Conservation (phyloP, 2,113 vertebrate genomes). For the Apteryx owenii region DNA sequence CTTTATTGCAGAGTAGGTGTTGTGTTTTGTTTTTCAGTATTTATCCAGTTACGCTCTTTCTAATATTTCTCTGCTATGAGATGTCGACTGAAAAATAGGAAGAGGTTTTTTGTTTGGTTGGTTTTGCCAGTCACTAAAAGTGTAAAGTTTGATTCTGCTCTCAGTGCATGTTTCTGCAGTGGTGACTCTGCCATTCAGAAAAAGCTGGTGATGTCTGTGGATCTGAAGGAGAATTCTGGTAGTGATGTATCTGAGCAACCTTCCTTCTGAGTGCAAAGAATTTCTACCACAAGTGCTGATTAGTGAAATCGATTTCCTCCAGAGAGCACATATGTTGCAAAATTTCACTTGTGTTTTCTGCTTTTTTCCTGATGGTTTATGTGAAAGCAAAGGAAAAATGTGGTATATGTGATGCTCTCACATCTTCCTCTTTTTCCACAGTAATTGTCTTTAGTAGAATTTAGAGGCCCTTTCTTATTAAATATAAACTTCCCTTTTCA, state of each 20-base stretch:
- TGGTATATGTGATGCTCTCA: neutral
- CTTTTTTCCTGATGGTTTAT: neutral
- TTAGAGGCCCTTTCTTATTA: neutral
- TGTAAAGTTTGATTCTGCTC: neutral
- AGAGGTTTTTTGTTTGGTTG: neutral
- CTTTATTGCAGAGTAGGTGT: neutral
- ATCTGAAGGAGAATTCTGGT: neutral
- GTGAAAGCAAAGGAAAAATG: slow-evolving; percentile 33
- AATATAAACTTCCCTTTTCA: slow-evolving; percentile 18
- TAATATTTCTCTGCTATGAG: neutral
- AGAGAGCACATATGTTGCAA: neutral
- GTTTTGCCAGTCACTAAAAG: neutral
- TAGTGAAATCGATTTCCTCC: slow-evolving; percentile 1
- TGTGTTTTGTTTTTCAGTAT: neutral
- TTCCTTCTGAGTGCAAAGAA: neutral
- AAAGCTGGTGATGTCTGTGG: neutral
- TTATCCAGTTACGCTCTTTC: neutral
- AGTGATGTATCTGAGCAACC: neutral
- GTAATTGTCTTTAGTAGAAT: slow-evolving; percentile 16
- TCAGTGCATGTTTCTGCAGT: neutral
- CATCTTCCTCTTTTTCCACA: slow-evolving; percentile 49
- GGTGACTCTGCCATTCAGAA: neutral
- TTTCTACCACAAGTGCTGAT: slow-evolving; percentile 48
- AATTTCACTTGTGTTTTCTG: slow-evolving; percentile 46
- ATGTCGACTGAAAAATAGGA: neutral